These are phyloP conservation scores for Dinomys branickii DNA, from an alignment of 2,113 vertebrate species.

Conservation along the genomic window DNA sequence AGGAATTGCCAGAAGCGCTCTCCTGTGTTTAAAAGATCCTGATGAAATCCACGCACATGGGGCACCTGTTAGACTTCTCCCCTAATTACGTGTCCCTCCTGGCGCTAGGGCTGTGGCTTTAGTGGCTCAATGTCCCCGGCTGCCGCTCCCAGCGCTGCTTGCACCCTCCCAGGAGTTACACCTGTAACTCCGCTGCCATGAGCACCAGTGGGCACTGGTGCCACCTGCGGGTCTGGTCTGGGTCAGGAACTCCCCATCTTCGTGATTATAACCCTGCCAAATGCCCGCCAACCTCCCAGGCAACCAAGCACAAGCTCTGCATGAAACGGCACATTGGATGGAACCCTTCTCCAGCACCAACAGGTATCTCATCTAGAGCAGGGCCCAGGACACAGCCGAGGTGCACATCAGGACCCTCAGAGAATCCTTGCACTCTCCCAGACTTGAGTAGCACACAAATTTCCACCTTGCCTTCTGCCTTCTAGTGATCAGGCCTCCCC, in stretches of 20 bases:
- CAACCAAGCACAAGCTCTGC: not conserved
- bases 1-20: slow-evolving; percentile 42
- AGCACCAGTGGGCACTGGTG: not conserved
- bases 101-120: not conserved
- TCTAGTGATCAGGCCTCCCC: not conserved
- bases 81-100: not conserved
- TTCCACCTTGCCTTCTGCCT: not conserved
- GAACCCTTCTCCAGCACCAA: not conserved
- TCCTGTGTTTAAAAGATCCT: not conserved
- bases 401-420: not conserved
- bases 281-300: not conserved
- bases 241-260: not conserved
- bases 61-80: not conserved
- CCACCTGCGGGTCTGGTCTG: not conserved
- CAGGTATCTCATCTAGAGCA: not conserved
- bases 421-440: not conserved
- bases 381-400: not conserved
- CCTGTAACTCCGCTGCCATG: not conserved
- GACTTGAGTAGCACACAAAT: not conserved
- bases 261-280: not conserved
- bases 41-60: slow-evolving; percentile 23
- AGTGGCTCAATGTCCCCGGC: not conserved
- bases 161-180: too few relatives aligned
- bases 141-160: not conserved
- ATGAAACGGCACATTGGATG: not conserved